A percentile compares a stretch with the other conserved stretches of the same genome.
These are phyloP conservation scores for Drosophila eugracilis DNA, from an alignment of 1,140 invertebrate genomes.

Conservation along the genomic window DNA sequence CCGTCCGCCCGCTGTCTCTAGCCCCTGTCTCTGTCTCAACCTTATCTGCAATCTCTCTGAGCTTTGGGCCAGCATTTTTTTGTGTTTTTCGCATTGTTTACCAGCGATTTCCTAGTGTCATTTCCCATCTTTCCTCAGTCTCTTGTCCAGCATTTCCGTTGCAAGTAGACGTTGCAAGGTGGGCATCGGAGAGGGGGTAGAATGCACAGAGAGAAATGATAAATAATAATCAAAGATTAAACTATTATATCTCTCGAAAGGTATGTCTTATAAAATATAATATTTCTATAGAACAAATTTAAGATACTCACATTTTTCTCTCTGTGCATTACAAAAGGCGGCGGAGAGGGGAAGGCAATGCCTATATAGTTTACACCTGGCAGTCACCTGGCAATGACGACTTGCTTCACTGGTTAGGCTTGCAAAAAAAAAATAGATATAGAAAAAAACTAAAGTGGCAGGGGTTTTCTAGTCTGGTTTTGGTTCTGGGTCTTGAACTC, in stretches of 20 bases:
- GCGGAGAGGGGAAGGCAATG: slow-evolving; percentile 30
- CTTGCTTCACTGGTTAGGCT: slow-evolving; percentile 75
- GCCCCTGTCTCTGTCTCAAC: slow-evolving; percentile 8
- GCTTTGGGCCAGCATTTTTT: slow-evolving; percentile 37
- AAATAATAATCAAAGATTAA: background rate
- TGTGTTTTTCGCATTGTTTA: slow-evolving; percentile 67
- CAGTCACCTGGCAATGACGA: slow-evolving; percentile 67
- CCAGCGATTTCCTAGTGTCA: slow-evolving; percentile 82
- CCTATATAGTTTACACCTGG: slow-evolving; percentile 75
- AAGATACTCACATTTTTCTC: background rate
- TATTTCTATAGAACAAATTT: background rate
- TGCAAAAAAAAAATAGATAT: slow-evolving; percentile 21
- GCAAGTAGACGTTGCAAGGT: background rate
- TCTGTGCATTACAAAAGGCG: background rate
- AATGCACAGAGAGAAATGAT: background rate
- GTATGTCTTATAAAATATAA: background rate
- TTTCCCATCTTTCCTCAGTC: slow-evolving; percentile 53
- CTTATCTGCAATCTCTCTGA: slow-evolving; percentile 44
- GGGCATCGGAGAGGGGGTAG: background rate
- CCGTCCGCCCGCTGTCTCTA: slow-evolving; percentile 26
- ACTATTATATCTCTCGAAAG: too few relatives aligned
- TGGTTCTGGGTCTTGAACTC: slow-evolving; percentile 59
- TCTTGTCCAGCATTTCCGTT: slow-evolving; percentile 44
- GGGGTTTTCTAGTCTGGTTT: slow-evolving; percentile 44
- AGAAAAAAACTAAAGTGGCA: slow-evolving; percentile 1